phyloP scores from a whole-genome alignment of 2,797 vertebrate genomes.

The Enteromius paludinosus region DNA sequence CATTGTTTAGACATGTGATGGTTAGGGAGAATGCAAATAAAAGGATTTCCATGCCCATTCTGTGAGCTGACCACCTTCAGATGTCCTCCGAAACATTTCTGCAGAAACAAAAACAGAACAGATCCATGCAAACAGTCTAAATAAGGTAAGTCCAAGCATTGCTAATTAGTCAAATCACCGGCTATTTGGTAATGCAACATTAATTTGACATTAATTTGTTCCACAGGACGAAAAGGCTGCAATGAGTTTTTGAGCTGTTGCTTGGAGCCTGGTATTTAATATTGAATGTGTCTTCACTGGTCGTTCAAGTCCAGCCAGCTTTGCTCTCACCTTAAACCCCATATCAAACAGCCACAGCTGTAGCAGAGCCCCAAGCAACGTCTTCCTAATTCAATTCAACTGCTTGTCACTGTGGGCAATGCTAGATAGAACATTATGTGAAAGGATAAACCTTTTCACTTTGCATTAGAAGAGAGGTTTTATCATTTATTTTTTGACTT shows the following conservation, averaged over 20 bases:
- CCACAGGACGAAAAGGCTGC: neutral
- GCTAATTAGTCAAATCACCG: neutral
- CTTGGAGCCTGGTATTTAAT: conserved; percentile 68
- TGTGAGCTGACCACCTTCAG: neutral
- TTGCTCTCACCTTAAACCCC: conserved; percentile 81
- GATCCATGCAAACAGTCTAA: neutral
- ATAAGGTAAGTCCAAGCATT: conserved; percentile 18
- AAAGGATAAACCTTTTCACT: conserved; percentile 76
- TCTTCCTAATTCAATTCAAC: conserved; percentile 85
- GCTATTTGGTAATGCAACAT: neutral
- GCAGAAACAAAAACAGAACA: neutral
- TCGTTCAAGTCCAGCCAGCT: conserved; percentile 73
- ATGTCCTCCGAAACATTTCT: neutral
- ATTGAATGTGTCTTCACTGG: conserved; percentile 69
- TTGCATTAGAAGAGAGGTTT: conserved; percentile 72
- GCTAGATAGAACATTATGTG: conserved; percentile 78
- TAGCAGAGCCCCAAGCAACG: conserved; percentile 78
- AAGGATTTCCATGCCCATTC: neutral
- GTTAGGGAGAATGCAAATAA: neutral
- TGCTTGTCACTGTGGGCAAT: conserved; percentile 81
- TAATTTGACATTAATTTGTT: neutral
- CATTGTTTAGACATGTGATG: neutral
- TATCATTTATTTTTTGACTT: conserved; percentile 73
- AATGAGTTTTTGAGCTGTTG: conserved; percentile 18
- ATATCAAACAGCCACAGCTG: conserved; percentile 83